phyloP scores from a whole-genome alignment of 2,113 vertebrate species.

The Manacus vitellinus region DNA sequence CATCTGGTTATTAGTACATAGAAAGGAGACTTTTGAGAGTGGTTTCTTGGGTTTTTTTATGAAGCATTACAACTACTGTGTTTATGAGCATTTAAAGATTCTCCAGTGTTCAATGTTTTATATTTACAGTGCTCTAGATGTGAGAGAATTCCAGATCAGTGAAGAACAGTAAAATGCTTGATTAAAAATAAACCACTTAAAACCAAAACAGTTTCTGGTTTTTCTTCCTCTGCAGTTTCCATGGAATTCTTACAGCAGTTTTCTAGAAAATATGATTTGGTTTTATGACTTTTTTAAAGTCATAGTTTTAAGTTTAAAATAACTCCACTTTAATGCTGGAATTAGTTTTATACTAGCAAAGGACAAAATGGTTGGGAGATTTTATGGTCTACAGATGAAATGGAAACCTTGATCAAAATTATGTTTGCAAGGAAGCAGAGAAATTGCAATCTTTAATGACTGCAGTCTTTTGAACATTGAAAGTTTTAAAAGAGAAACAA shows the following conservation, averaged over 20 bases:
- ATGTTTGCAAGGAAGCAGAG: neutral
- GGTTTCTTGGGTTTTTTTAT: neutral
- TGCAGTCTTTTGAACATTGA: neutral
- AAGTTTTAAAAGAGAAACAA: neutral
- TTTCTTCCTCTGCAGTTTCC: conserved; percentile 10
- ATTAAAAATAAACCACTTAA: conserved; percentile 63
- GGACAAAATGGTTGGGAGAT: neutral
- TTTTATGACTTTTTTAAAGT: neutral
- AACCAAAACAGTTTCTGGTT: neutral
- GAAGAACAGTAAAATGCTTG: neutral
- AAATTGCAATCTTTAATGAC: neutral
- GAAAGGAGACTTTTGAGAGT: neutral
- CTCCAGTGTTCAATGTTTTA: conserved; percentile 47
- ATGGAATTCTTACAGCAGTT: conserved; percentile 2
- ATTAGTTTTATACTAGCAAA: neutral
- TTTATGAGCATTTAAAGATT: conserved; percentile 63
- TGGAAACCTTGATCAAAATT: neutral
- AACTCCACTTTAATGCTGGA: neutral
- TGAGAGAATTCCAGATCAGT: conserved; percentile 37
- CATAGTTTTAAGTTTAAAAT: neutral
- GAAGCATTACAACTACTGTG: conserved; percentile 17
- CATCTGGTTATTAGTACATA: conserved; percentile 26
- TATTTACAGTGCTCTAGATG: conserved; percentile 51
- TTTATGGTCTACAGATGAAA: neutral
- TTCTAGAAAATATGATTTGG: neutral